phyloP scores from a whole-genome alignment of 2,888 invertebrate species.

The Conomelus anceps region DNA sequence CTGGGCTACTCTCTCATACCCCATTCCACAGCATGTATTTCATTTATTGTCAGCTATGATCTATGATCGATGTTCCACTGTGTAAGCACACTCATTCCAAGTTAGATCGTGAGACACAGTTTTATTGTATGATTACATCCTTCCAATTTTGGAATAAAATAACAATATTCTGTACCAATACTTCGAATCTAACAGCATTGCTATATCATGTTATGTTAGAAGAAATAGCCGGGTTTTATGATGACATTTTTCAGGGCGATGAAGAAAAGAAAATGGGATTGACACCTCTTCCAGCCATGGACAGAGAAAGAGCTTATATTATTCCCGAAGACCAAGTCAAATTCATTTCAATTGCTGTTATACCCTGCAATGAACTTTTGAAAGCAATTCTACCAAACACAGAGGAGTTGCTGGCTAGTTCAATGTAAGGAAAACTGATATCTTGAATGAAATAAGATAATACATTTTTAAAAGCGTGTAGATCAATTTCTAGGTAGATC shows the following conservation, averaged over 20 bases:
- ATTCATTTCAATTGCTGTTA: constrained; percentile 53
- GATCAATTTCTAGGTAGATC: neutral
- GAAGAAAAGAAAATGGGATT: constrained; percentile 52
- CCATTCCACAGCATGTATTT: too few relatives aligned
- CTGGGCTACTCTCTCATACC: too few relatives aligned
- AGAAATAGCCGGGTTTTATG: too few relatives aligned
- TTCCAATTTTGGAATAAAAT: too few relatives aligned
- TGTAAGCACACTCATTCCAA: too few relatives aligned
- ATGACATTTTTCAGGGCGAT: constrained; percentile 54
- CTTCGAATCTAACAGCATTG: too few relatives aligned
- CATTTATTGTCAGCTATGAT: too few relatives aligned
- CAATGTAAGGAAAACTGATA: neutral
- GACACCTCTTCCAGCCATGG: constrained; percentile 56
- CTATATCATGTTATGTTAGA: too few relatives aligned
- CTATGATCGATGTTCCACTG: too few relatives aligned
- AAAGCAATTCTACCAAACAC: neutral
- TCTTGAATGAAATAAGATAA: neutral
- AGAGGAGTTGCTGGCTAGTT: neutral
- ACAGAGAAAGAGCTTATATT: constrained; percentile 49
- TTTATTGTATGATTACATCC: too few relatives aligned
- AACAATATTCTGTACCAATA: too few relatives aligned
- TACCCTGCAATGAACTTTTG: constrained; percentile 49
- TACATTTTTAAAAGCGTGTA: neutral
- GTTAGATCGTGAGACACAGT: too few relatives aligned
- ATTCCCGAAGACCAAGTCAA: constrained; percentile 59